phyloP scores from a whole-genome alignment of 2,113 vertebrate species.

The Propithecus coquereli region DNA sequence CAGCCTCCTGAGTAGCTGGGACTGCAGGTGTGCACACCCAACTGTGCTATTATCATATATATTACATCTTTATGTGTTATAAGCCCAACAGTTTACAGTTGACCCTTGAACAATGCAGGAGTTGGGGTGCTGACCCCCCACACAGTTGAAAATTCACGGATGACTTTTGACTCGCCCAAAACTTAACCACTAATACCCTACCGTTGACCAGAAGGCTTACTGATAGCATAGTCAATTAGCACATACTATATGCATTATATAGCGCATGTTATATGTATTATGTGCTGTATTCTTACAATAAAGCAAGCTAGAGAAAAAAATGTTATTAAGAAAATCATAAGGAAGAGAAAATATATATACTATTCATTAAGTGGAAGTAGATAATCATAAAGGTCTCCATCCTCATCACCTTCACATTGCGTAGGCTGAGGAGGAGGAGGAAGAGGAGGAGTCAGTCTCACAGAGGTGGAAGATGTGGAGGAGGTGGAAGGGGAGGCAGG shows the following conservation, averaged over 20 bases:
- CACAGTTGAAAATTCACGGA: not conserved
- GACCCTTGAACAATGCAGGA: not conserved
- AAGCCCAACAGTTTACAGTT: not conserved
- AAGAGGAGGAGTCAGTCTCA: not conserved
- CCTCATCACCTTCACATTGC: not conserved
- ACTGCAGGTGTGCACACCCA: too few relatives aligned
- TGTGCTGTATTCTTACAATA: not conserved
- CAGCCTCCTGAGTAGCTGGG: too few relatives aligned
- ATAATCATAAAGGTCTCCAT: not conserved
- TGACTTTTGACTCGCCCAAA: not conserved
- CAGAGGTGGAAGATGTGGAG: not conserved
- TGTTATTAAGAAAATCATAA: not conserved
- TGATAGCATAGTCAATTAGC: not conserved
- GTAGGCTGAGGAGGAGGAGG: not conserved
- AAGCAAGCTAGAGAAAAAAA: not conserved
- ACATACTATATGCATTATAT: not conserved
- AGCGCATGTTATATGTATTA: not conserved
- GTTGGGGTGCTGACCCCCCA: not conserved
- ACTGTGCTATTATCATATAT: not conserved
- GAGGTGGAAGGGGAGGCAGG: not conserved
- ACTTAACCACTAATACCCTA: not conserved
- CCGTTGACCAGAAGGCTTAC: not conserved
- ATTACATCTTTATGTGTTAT: not conserved
- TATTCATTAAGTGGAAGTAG: not conserved
- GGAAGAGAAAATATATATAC: not conserved